Percentiles rank a stretch among this genome's conserved stretches.
Conservation (phyloP, 1,140 invertebrate species). For the Diuraphis noxia region DNA sequence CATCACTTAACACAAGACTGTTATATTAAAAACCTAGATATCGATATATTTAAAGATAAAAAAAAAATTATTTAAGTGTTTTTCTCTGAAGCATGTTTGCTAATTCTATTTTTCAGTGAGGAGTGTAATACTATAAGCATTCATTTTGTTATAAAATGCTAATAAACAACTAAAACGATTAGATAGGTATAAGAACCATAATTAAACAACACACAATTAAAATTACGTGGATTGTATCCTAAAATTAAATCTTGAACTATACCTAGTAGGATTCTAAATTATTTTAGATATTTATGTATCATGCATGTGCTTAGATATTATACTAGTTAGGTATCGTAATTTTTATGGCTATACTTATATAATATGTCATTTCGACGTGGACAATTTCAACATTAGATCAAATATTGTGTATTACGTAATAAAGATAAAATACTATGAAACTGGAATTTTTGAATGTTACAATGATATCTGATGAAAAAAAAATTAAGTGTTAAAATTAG, state of each 20-base stretch:
- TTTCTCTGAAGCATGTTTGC: background rate
- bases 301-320: background rate
- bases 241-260: background rate
- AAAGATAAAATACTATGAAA: background rate
- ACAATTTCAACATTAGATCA: background rate
- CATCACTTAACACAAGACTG: too few relatives aligned
- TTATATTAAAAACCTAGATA: too few relatives aligned
- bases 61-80: background rate
- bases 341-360: background rate
- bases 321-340: background rate
- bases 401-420: background rate
- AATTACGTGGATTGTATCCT: background rate
- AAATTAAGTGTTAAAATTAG: background rate
- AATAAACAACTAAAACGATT: background rate
- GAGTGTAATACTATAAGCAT: background rate
- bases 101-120: background rate
- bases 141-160: background rate
- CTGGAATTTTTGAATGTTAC: background rate
- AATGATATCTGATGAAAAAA: background rate
- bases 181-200: too few relatives aligned
- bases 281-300: background rate
- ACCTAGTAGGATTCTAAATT: background rate
- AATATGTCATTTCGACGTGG: background rate
- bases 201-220: background rate
- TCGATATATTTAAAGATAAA: too few relatives aligned